Conservation (phyloP, 1,140 invertebrate species). For the Leptinotarsa undecemlineata region DNA sequence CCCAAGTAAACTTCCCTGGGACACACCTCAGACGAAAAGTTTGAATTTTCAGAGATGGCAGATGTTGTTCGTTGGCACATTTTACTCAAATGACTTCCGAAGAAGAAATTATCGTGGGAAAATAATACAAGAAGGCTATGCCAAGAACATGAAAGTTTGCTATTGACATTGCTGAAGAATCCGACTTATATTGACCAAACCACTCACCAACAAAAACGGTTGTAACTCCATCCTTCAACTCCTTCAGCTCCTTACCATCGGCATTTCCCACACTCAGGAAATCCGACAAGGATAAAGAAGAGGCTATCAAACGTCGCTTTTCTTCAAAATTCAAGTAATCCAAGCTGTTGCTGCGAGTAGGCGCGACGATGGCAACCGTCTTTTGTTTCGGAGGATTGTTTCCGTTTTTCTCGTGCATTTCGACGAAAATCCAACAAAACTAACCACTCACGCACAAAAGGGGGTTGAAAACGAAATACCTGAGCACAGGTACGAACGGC, state of each 20-base stretch:
- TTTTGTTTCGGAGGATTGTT: slow-evolving; percentile 58
- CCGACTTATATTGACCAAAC: not conserved
- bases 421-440: slow-evolving; percentile 40
- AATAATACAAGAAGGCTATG: too few relatives aligned
- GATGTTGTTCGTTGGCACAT: too few relatives aligned
- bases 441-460: not conserved
- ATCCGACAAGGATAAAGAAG: slow-evolving; percentile 82
- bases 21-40: too few relatives aligned
- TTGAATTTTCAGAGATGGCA: too few relatives aligned
- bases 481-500: not conserved
- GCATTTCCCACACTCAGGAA: slow-evolving; percentile 76
- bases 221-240: slow-evolving; percentile 54
- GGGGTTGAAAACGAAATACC: not conserved
- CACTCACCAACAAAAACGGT: slow-evolving; percentile 58
- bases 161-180: too few relatives aligned
- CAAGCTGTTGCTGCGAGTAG: slow-evolving; percentile 79
- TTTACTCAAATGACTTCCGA: too few relatives aligned
- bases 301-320: slow-evolving; percentile 85
- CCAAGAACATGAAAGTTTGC: too few relatives aligned
- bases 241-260: slow-evolving; percentile 59
- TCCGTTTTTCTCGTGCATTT: slow-evolving; percentile 50
- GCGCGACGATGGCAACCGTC: slow-evolving; percentile 67
- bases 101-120: too few relatives aligned
- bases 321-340: slow-evolving; percentile 91
- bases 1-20: too few relatives aligned